Evolutionary conservation across 2,888 invertebrate species (phyloP).

Genomic region (Xylocampa areola): DNA sequence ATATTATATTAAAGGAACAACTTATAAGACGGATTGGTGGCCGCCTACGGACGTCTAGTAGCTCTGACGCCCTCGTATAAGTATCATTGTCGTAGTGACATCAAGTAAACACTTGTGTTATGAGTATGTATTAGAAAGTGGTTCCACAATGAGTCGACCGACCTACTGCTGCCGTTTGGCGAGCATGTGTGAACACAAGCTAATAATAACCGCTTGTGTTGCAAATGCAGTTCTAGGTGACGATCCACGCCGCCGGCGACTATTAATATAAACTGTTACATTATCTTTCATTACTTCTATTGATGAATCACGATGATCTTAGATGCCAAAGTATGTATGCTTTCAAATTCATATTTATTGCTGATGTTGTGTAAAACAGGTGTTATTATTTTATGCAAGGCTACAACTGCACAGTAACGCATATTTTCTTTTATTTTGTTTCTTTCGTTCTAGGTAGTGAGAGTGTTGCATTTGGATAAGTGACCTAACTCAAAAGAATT

Average conservation of each 20-base stretch:
- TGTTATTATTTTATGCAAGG: too few species aligned
- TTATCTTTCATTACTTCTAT: conserved; percentile 67
- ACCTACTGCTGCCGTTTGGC: conserved; percentile 63
- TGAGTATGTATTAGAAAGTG: conserved; percentile 63
- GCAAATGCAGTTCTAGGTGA: conserved; percentile 81
- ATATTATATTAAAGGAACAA: conserved; percentile 11
- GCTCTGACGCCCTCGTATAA: conserved; percentile 50
- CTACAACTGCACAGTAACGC: too few species aligned
- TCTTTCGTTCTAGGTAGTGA: too few species aligned
- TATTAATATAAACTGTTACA: conserved; percentile 72
- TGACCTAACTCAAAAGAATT: too few species aligned
- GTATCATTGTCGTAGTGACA: conserved; percentile 59
- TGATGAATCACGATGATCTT: conserved; percentile 67
- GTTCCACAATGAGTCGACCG: conserved; percentile 57
- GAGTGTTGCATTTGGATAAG: too few species aligned
- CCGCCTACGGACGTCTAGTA: conserved; percentile 28
- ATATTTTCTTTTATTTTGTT: too few species aligned
- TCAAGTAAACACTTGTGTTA: conserved; percentile 61
- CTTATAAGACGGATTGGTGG: conserved; percentile 15
- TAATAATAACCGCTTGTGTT: conserved; percentile 72
- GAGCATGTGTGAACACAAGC: conserved; percentile 60
- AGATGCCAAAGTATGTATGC: conserved; percentile 34
- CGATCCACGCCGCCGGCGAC: conserved; percentile 65
- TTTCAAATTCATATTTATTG: conserved; percentile 34
- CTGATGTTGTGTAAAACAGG: conserved; percentile 10